Evolutionary conservation across 2,113 vertebrate genomes (phyloP).

Genomic region (Bothrops jararaca): DNA sequence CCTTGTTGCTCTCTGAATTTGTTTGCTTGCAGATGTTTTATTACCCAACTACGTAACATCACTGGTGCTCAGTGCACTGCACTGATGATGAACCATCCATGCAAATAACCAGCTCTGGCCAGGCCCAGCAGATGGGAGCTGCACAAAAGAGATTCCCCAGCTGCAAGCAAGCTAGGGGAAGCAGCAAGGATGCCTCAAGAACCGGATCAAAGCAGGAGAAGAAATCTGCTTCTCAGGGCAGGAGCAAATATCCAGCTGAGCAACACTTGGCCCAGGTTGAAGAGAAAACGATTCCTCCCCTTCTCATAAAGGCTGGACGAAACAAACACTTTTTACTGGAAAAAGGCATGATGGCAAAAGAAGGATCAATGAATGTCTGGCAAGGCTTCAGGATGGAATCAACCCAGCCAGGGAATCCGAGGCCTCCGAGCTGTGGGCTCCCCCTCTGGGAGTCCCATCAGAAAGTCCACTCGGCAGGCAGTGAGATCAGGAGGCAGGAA

Average conservation of each 20-base stretch:
- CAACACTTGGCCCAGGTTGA: background rate
- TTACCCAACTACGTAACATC: background rate
- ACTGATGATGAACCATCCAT: background rate
- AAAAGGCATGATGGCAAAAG: background rate
- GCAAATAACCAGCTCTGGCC: background rate
- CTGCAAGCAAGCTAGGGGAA: conserved; percentile 56
- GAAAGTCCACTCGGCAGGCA: background rate
- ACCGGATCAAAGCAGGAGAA: conserved; percentile 36
- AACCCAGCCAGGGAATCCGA: background rate
- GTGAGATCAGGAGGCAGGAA: background rate
- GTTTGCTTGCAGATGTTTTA: background rate
- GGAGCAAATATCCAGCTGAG: background rate
- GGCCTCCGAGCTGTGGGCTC: background rate
- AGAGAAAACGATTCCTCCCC: too few species aligned
- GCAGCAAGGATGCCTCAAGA: conserved; percentile 30
- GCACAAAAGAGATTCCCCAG: conserved; percentile 65
- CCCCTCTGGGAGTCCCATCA: background rate
- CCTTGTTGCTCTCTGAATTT: background rate
- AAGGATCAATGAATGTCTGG: background rate
- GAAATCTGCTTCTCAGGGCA: background rate
- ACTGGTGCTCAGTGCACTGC: background rate
- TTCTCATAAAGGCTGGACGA: background rate
- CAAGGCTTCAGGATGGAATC: background rate
- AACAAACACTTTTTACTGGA: background rate
- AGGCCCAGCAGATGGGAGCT: conserved; percentile 27